Conservation (phyloP, 2,888 invertebrate species). For the Drosophila pegasa region DNA sequence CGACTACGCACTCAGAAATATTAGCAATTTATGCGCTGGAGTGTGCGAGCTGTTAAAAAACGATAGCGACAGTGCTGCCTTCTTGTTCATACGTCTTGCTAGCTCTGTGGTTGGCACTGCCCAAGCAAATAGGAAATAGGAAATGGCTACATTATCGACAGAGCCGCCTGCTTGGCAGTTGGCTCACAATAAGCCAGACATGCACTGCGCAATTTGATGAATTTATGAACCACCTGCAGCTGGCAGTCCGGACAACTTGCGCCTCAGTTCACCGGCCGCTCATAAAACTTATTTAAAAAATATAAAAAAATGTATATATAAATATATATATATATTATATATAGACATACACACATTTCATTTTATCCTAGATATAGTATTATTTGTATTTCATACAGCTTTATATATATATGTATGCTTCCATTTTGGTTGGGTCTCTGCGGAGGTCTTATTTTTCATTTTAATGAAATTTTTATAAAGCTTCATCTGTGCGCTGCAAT, state of each 20-base stretch:
- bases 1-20: conserved; percentile 65
- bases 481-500: conserved; percentile 48
- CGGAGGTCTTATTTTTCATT: conserved; percentile 70
- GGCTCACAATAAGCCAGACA: conserved; percentile 40
- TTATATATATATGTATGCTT: conserved; percentile 26
- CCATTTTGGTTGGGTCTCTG: conserved; percentile 51
- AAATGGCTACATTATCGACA: conserved; percentile 18
- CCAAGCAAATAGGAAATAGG: conserved; percentile 14
- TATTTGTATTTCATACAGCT: conserved; percentile 23
- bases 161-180: conserved; percentile 3
- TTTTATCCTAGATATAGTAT: conserved; percentile 26
- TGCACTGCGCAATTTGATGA: conserved; percentile 59
- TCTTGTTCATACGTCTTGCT: conserved; percentile 11
- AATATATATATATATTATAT: conserved; percentile 21
- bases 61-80: conserved; percentile 1
- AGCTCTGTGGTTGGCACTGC: conserved; percentile 5
- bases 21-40: conserved; percentile 75
- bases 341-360: conserved; percentile 21
- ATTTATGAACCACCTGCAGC: conserved; percentile 67
- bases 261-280: conserved; percentile 40
- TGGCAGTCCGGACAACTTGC: conserved; percentile 25
- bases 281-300: conserved; percentile 66
- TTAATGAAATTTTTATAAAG: conserved; percentile 65
- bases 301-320: conserved; percentile 23
- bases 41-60: conserved; percentile 52